Percentiles rank a stretch among this genome's conserved stretches.
phyloP scores from a whole-genome alignment of 1,140 invertebrate species.

The Lanistes nyassanus region DNA sequence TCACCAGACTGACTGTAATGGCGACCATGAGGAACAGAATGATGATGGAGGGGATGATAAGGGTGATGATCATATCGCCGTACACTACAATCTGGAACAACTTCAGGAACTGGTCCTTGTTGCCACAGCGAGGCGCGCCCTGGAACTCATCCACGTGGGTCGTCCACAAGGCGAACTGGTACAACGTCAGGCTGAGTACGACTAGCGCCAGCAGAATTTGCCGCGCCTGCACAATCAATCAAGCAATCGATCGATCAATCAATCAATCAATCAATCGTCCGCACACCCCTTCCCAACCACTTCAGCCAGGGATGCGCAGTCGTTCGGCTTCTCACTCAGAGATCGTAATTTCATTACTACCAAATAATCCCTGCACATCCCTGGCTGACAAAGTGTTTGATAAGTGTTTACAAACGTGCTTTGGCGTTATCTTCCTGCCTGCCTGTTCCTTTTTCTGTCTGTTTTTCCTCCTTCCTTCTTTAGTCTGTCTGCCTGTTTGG shows the following conservation, averaged over 20 bases:
- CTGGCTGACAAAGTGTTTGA: no score
- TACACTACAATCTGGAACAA: constrained; percentile 70
- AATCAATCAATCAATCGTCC: not conserved
- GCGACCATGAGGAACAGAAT: constrained; percentile 73
- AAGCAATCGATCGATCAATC: not conserved
- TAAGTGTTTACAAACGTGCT: no score
- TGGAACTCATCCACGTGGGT: constrained; percentile 20
- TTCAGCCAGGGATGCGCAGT: no score
- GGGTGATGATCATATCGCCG: constrained; percentile 70
- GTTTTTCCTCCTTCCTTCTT: no score
- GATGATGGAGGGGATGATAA: constrained; percentile 70
- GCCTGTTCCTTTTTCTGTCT: no score
- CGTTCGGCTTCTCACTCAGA: no score
- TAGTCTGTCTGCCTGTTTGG: constrained; percentile 10
- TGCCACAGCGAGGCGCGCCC: constrained; percentile 11
- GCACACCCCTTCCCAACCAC: no score
- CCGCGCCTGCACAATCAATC: constrained; percentile 2
- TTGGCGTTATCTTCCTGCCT: no score
- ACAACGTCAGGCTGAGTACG: constrained; percentile 34
- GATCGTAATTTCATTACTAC: no score
- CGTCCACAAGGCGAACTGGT: constrained; percentile 45
- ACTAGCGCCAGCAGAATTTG: constrained; percentile 28
- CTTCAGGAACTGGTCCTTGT: constrained; percentile 27
- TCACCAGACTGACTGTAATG: constrained; percentile 65
- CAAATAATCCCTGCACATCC: no score